Base-by-base conservation (phyloP, 2,113 vertebrate genomes). In the Tretioscincus oriximinensis region DNA sequence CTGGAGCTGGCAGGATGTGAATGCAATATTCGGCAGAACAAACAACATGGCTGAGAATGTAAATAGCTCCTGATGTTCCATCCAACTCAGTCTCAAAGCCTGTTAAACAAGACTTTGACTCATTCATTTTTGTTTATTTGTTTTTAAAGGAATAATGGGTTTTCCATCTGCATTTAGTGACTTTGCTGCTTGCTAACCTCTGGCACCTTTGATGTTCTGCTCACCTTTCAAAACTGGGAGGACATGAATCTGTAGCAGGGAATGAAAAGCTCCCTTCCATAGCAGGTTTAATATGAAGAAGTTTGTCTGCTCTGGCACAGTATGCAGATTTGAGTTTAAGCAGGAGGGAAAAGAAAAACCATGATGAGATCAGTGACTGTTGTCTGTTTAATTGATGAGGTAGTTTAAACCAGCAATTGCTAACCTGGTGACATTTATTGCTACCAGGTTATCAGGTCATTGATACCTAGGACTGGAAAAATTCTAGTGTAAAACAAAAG, bases 41-140 rank as follows among this genome's bases (percentile, higher is more conserved):
- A 93, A 85, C 74, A 86, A 86, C 85, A 85, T 41, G 89, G 47
- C 58, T 88, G 81, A 89, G 47, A 71, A 47, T 85, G 69, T 85
- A 87, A 85, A 90, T 92, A 81, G 47, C 88, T 92, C 71, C 83
- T 82, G 47, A 71, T 84, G 81, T 71, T 89, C 78, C 41, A 49
- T 49, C 81, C 74, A 88, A 29, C 29, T 20, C 21, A 87, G 67
- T 73, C 75, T 81, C 63, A 85, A 88, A 60, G 16, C 29, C 85
- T 88, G 90, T 82, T 91, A 76, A 82, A 84, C 77, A 77, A 7
- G 78, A 26, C 10, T 71, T 49, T 81, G 73, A 45, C 70, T 91
- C 89, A 61, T 60, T 89, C 90, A 84, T 87, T 61, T 91, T 90
- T 73, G 76, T 84, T 87, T 87, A 84, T 89, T 87, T 90, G 66